Base-by-base conservation (phyloP, 2,797 vertebrate genomes). In the Aselliscus stoliczkanus region DNA sequence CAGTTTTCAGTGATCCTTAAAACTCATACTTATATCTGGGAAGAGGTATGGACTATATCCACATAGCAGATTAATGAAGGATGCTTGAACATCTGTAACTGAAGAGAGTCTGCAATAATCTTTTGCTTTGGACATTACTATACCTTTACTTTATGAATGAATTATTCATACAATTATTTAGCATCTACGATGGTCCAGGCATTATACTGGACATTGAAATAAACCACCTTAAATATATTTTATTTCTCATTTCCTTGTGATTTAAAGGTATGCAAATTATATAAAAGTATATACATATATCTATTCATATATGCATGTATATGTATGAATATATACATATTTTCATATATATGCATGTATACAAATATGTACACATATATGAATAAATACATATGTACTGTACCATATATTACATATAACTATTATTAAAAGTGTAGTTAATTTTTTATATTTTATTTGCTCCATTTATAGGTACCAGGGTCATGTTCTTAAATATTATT, bases 1-100 rank as follows among this genome's bases (percentile, higher is more conserved):
- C 27, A 64, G 58, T 70, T 85, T 85, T 95, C 60, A 75, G 47
- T 90, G 73, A 89, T 88, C 60, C 77, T 97, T 95, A 96, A 94
- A 90, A 47, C 56, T 87, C 44, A 88, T 39, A 88, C 60, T 96
- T 97, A 88, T 93, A 80, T 85, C 52, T 94, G 72, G 37, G 65
- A 84, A 92, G 37, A 94, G 62, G 90, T 69, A 89, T 64, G 39
- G 15, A 92, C 67, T 93, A 69, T 77, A 83, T 64, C 52, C 21
- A 89, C 85, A 79, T 90, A 62, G 34, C 81, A 9, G 37, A 37
- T 77, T 85, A 70, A 62, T 81, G 85, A 93, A 96, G 29, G 54
- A 37, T 88, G 23, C 25, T 64, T 79, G 93, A 93, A 64, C 92
- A 77, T 64, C 34, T 73, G 37, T 47, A 25, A 5, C 39, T 95